Base-by-base conservation (phyloP, 2,113 vertebrate species). In the Peromyscus polionotus region DNA sequence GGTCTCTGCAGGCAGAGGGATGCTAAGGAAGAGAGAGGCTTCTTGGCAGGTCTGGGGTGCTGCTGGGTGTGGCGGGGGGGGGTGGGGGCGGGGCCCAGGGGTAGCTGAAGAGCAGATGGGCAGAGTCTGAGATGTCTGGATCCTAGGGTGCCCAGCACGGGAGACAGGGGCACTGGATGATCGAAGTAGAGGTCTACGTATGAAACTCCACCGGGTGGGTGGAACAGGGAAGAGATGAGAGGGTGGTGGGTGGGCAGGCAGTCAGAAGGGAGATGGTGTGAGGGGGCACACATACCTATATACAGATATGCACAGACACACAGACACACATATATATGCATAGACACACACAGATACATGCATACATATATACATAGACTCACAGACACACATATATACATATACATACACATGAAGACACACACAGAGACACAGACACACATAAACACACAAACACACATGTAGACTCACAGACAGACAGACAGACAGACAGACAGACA, bases 61-160 rank as follows among this genome's bases (percentile, higher is more conserved):
- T 51, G 31, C 59, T 67, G 61, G 72, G 20, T 2, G 26, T 31
- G 48, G 10, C 36, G 5, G 8, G 13, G 22, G 31, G 12, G 31
- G 12, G 4, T 17, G 0, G 4, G 3, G 39, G 70, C n/a, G 84
- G n/a, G 45, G 20, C 39, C 20, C 28, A 1, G n/a, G 0, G 0
- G n/a, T 10, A 31, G 61, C 9, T 54, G 42, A 91, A 89, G 59
- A 79, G 70, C 45, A 91, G 57, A 39, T 36, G 39, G 36, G 51
- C 19, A 88, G 48, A 9, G 51, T 8, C 51, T 24, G 22, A 88
- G 86, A 39, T n/a, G 33, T n/a, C 67, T 61, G 73, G 72, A 33
- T 61, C 39, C 81, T 48, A 26, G n/a, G 1, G 67, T 7, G 6
- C 20, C 76, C 31, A 57, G 45, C 10, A 0, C 3, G 1, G n/a